Evolutionary conservation across 2,113 vertebrate genomes (phyloP), one percentile per base, ranked within the genome.

Genomic region (Peromyscus leucopus): DNA sequence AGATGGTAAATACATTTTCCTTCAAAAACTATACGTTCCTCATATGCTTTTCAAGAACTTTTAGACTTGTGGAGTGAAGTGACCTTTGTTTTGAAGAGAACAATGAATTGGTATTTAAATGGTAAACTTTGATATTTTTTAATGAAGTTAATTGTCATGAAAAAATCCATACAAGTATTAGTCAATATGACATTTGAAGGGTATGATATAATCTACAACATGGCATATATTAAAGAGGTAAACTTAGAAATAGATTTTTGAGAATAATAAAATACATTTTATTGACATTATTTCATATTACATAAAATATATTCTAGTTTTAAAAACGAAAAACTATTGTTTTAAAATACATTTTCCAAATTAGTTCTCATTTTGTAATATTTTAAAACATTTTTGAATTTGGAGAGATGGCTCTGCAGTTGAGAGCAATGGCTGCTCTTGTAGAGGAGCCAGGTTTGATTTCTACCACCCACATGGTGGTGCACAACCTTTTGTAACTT

Each of bases 291-390:
- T 76, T 69, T 22, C 9, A 76, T 71, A 78, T 39, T 51, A 65
- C 21, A 36, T 83, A 67, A 82, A 87, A 88, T 36, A 22, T 69
- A 79, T 74, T 92, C 57, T 57, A n/a, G 55, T 46, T 36, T 2
- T 59, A 90, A n/a, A 90, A 80, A 19, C 59, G 26, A 59, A 94
- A 94, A 61, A 28, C 13, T 83, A 92, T 59, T 88, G 17, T 78
- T 75, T 63, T 69, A 46, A 71, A 84, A 39, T 7, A 24, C 59
- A 36, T 65, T 89, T 80, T 74, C 72, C 86, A 11, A 12, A 59
- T 67, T 94, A 6, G 5, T 26, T 42, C 16, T 90, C 15, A 59
- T 24, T 94, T 63, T 76, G 63, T 9, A 65, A 42, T 51, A 80
- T 67, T 85, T 42, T 33, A 76, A 28, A 90, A 36, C 3, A 6